Percentiles rank a stretch among this genome's conserved stretches.
These are phyloP conservation scores for Ictalurus punctatus DNA, from an alignment of 2,113 vertebrate genomes.

Conservation along the genomic window DNA sequence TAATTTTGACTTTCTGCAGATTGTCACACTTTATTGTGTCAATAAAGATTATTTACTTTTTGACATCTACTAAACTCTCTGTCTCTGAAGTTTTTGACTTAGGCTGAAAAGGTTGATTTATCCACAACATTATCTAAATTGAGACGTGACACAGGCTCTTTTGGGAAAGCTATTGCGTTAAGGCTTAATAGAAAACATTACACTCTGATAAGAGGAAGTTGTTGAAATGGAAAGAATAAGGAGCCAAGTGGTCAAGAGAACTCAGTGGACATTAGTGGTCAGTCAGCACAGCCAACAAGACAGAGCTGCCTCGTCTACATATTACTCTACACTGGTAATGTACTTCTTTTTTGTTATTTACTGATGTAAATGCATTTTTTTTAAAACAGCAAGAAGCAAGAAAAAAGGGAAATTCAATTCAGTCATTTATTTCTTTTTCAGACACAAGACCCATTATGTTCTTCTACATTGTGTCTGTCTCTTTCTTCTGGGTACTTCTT, in stretches of 20 bases:
- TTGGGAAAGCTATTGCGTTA: not conserved
- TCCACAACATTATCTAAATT: not conserved
- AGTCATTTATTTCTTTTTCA: slow-evolving; percentile 12
- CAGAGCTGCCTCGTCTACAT: not conserved
- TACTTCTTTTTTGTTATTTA: not conserved
- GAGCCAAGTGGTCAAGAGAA: not conserved
- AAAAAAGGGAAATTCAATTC: not conserved
- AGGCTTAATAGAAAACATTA: not conserved
- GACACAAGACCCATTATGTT: not conserved
- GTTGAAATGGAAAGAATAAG: not conserved
- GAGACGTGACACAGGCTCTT: not conserved
- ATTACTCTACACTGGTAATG: slow-evolving; percentile 6
- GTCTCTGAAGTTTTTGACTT: too few relatives aligned
- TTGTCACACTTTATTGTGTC: too few relatives aligned
- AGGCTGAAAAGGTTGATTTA: too few relatives aligned
- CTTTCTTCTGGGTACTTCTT: not conserved
- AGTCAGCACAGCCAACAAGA: not conserved
- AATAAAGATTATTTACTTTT: too few relatives aligned
- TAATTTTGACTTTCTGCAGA: too few relatives aligned
- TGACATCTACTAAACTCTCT: too few relatives aligned
- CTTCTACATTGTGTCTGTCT: not conserved
- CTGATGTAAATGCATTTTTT: not conserved
- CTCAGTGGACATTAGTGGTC: not conserved
- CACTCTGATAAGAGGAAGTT: slow-evolving; percentile 8
- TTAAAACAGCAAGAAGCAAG: not conserved